These are phyloP conservation scores for Macrochelys suwanniensis DNA, from an alignment of 2,797 vertebrate species.

Conservation along the genomic window DNA sequence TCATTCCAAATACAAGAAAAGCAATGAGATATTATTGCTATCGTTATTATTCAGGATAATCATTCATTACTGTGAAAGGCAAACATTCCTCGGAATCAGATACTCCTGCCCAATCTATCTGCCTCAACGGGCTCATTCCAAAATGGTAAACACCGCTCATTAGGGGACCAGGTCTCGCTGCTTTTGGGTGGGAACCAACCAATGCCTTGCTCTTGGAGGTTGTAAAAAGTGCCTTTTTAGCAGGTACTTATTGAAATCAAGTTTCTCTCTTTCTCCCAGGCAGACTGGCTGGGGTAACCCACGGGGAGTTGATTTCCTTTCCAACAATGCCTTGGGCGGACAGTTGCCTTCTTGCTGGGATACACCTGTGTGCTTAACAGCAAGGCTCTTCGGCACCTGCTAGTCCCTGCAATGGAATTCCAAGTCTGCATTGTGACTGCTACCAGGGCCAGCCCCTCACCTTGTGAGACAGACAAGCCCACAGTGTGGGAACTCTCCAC, in stretches of 20 bases:
- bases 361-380: conserved; percentile 71
- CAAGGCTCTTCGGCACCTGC: conserved; percentile 84
- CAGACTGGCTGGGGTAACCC: neutral
- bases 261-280: neutral
- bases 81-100: neutral
- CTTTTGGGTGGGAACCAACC: neutral
- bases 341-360: conserved; percentile 35
- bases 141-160: neutral
- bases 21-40: neutral
- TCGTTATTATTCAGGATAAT: neutral
- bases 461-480: conserved; percentile 84
- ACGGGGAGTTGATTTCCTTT: conserved; percentile 1
- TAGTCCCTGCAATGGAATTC: conserved; percentile 69
- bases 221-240: neutral
- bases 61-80: neutral
- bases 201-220: neutral
- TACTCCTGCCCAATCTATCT: neutral
- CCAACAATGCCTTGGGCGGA: neutral
- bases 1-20: neutral
- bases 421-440: conserved; percentile 80
- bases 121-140: accelerated
- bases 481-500: conserved; percentile 92
- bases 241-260: conserved; percentile 30
- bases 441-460: conserved; percentile 80
- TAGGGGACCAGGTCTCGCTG: neutral